Base-by-base conservation (phyloP, 2,113 vertebrate species). In the Equus quagga region DNA sequence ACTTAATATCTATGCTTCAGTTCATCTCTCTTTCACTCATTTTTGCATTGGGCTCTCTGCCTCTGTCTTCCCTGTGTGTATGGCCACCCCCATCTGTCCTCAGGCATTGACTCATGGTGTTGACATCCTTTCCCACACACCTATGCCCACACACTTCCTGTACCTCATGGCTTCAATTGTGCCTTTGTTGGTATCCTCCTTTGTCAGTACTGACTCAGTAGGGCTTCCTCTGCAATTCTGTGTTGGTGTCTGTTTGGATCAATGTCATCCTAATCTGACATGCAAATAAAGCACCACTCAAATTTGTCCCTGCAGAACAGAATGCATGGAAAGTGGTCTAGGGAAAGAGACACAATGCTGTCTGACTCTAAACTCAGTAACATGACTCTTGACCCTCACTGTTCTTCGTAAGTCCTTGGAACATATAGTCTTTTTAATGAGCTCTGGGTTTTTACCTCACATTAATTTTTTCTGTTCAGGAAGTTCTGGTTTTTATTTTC, bases 181-280 rank as follows among this genome's bases (percentile, higher is more conserved):
- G 58, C 14, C 26, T 64, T 85, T 93, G 26, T 73, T 49, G 54
- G 70, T 56, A 9, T 79, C 31, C 31, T 82, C 41, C 19, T 86
- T 83, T 86, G 56, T 49, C 65, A 65, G 49, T 23, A 18, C n/a
- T 88, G 94, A 91, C 79, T 96, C 94, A 96, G 26, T 41, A 33
- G 82, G 56, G 31, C 60, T 82, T 54, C n/a, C 54, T 94, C 75
- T 85, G 70, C 28, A 92, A 60, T 69, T 89, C n/a, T 84, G 83
- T 93, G 85, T 73, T 97, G 75, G 41, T 97, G 8, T 97, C 88
- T 94, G 12, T 60, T 94, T 92, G 62, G 36, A 91, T 85, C 70
- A 90, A 28, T 93, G 49, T 65, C 56, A 81, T 60, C 67, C 19
- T 28, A 79, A 49, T 49, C 26, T 75, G 13, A 70, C 24, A 75